Percentiles rank a stretch among this genome's conserved stretches.
Evolutionary conservation across 2,797 vertebrate genomes (phyloP).

Genomic region (Alectoris magna): DNA sequence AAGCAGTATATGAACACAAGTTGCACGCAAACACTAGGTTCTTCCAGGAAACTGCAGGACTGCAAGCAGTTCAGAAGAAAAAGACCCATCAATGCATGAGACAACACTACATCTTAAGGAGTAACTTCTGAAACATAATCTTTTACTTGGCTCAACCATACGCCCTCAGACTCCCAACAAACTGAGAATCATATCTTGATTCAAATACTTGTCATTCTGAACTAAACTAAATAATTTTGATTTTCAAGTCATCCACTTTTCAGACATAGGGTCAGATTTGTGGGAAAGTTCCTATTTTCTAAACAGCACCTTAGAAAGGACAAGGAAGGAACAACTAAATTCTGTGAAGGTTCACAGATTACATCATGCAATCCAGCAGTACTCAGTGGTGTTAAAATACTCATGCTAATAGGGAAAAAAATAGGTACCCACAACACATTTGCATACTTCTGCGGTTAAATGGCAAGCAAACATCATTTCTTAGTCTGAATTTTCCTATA

Average conservation of each 20-base stretch:
- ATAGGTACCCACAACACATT: not conserved
- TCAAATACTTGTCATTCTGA: too few species aligned
- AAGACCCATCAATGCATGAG: too few species aligned
- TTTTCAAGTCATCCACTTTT: not conserved
- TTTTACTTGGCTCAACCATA: too few species aligned
- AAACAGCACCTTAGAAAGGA: not conserved
- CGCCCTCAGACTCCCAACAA: too few species aligned
- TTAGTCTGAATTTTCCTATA: not conserved
- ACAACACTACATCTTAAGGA: too few species aligned
- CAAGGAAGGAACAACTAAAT: not conserved
- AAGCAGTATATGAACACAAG: not conserved
- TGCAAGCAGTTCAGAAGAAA: too few species aligned
- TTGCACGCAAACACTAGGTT: too few species aligned
- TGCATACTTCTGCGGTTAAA: not conserved
- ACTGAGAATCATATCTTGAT: too few species aligned
- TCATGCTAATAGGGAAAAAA: not conserved
- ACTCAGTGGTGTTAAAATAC: not conserved
- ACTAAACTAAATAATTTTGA: too few species aligned
- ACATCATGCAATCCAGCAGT: not conserved
- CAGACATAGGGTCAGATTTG: not conserved
- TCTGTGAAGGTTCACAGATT: not conserved
- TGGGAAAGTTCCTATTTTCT: not conserved
- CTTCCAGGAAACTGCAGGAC: too few species aligned
- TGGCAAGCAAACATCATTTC: not conserved
- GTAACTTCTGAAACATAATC: too few species aligned